Base-by-base conservation (phyloP, 2,888 invertebrate genomes). In the Trissolcus japonicus region DNA sequence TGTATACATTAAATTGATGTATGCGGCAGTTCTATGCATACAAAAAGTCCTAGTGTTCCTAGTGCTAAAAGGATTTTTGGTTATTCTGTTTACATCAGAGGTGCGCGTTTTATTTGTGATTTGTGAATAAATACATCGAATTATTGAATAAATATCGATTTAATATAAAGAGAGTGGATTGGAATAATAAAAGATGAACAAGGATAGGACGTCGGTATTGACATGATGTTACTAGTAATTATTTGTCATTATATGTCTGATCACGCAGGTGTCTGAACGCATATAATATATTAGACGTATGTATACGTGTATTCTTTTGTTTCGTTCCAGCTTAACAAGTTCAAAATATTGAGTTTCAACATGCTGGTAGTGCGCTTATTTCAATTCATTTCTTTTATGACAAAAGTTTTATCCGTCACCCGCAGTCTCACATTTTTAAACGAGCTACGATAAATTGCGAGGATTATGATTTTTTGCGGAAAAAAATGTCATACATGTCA, bases 331-430 rank as follows among this genome's bases (percentile, higher is more conserved):
- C 56, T 53, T 48, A 54, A 61, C 43, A 40, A 69, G 41, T 61
- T 35, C 43, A 41, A 75, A 69, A 59, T 75, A 75, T 75, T 75
- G 53, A 57, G 16, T 75, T 75, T 75, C 68, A 75, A 14, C 65
- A 75, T 75, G 75, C 75, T 61, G 75, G 75, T 68, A 75, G 67
- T 4, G 19, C 29, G 40, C 21, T 63, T 48, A 61, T 29, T 69
- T 63, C 54, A 60, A 57, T 75, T 69, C 53, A 66, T 60, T 69
- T 48, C 65, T 59, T 69, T 69, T 57, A 53, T 59, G 62, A 63
- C 25, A 51, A 35, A 65, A 75, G 57, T 68, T 57, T 35, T 35
- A 54, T 69, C 68, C 59, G 50, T 75, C 68, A 68, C 63, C 74
- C 62, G 68, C 68, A 73, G 65, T 53, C 54, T 35, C 13, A 40